Evolutionary conservation across 2,113 vertebrate species (phyloP), one percentile per base, ranked within the genome.

Genomic region (Microtus pennsylvanicus): DNA sequence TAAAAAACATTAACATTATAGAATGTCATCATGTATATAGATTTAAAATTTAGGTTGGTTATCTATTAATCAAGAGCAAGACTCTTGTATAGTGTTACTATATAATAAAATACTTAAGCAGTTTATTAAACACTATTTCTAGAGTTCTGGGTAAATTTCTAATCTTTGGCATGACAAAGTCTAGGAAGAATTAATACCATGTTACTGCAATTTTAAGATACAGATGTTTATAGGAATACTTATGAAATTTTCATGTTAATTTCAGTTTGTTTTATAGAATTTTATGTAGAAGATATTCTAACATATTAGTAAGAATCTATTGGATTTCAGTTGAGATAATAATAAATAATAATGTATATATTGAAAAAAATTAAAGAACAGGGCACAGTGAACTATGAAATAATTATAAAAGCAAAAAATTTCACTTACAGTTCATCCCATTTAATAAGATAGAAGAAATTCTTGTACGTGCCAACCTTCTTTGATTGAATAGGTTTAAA

Each of bases 401-500:
- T 61, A 90, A 93, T 78, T 91, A 55, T 63, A 69, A 97, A 94
- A 89, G 70, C 55, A 42, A 96, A 58, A 96, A 97, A 87, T 95
- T 72, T 78, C 76, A 99, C 99, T 99, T 99, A 99, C 99, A 99
- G 98, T 97, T 99, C 99, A 93, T 99, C 99, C 99, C 99, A 99
- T 97, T 99, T 99, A 98, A 99, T 99, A 98, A 99, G 99, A 98
- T 99, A 99, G 99, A 99, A 99, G 98, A 99, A 99, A 98, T 98
- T 99, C 98, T 99, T 99, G 93, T 99, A 99, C 4, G 99, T 99
- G 96, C 99, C 99, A 98, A 99, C 99, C 97, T 99, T 99, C 99
- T 99, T 99, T 97, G 99, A 99, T 88, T 99, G 99, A 96, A 99
- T 96, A n/a, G 99, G 99, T 97, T 99, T 99, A 96, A 99, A 99